Conservation (phyloP, 2,113 vertebrate genomes). For the Poicephalus meyeri region DNA sequence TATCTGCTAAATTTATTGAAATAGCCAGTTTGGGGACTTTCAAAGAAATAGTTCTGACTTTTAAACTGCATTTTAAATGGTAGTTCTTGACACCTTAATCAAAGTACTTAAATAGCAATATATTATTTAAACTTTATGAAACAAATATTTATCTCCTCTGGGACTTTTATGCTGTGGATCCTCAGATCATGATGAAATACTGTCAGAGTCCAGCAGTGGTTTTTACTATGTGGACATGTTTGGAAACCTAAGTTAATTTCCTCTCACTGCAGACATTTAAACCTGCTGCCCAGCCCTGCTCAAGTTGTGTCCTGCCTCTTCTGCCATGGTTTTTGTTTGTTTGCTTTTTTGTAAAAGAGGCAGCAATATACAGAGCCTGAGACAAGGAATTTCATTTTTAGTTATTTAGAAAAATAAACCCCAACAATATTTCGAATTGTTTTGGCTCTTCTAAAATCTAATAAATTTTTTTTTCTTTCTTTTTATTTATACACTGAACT, state of each 20-base stretch:
- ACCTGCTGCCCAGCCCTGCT: background rate
- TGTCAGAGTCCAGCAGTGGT: background rate
- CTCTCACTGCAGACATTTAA: background rate
- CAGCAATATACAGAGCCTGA: background rate
- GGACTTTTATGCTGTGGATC: background rate
- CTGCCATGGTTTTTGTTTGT: background rate
- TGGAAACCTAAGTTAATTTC: background rate
- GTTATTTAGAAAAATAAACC: background rate
- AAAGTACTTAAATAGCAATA: background rate
- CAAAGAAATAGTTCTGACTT: background rate
- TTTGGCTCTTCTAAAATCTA: background rate
- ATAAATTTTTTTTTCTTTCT: background rate
- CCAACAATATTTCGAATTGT: background rate
- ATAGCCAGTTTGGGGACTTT: background rate
- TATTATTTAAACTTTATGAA: background rate
- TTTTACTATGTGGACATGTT: background rate
- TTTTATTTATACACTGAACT: background rate
- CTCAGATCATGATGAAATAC: background rate
- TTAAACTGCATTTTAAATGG: background rate
- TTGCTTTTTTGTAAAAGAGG: background rate
- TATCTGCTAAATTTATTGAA: background rate
- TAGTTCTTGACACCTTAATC: background rate
- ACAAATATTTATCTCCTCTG: background rate
- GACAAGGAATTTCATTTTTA: background rate
- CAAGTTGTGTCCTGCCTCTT: background rate